Evolutionary conservation across 2,888 invertebrate species (phyloP).

Genomic region (Anthoptus insignis): DNA sequence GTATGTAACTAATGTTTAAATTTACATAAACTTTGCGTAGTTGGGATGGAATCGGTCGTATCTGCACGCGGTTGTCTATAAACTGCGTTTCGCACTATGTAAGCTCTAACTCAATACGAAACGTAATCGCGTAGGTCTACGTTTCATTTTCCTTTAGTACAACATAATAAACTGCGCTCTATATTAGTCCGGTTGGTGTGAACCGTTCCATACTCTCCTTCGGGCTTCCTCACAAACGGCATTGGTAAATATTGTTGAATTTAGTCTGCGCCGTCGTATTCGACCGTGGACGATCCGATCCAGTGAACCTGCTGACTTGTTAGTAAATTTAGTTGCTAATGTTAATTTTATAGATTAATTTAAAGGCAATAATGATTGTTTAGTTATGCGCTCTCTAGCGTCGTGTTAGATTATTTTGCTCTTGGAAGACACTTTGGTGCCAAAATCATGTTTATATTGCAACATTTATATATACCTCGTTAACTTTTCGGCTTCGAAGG

Average conservation of each 20-base stretch:
- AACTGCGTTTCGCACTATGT: no score
- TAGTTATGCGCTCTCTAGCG: slow-evolving; percentile 21
- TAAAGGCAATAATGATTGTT: slow-evolving; percentile 28
- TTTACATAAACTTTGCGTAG: no score
- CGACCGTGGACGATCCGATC: slow-evolving; percentile 27
- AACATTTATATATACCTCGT: slow-evolving; percentile 39
- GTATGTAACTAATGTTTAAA: no score
- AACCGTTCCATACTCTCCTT: slow-evolving; percentile 66
- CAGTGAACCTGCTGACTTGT: slow-evolving; percentile 22
- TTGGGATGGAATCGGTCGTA: no score
- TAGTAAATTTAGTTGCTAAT: slow-evolving; percentile 20
- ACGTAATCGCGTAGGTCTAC: no score
- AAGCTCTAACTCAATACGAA: no score
- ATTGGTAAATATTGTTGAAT: slow-evolving; percentile 33
- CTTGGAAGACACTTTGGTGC: slow-evolving; percentile 39
- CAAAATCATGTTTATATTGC: slow-evolving; percentile 42
- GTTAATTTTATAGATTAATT: slow-evolving; percentile 22
- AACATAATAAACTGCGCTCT: no score
- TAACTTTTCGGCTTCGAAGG: slow-evolving; percentile 46
- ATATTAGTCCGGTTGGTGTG: no score
- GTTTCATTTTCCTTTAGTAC: no score
- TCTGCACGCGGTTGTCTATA: no score
- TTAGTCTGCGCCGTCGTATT: slow-evolving; percentile 19
- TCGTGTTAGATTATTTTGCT: slow-evolving; percentile 19
- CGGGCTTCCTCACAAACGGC: slow-evolving; percentile 66